Percentiles rank a stretch among this genome's conserved stretches.
These are phyloP conservation scores for Oryzias woworae DNA, from an alignment of 2,113 vertebrate species.

Conservation along the genomic window DNA sequence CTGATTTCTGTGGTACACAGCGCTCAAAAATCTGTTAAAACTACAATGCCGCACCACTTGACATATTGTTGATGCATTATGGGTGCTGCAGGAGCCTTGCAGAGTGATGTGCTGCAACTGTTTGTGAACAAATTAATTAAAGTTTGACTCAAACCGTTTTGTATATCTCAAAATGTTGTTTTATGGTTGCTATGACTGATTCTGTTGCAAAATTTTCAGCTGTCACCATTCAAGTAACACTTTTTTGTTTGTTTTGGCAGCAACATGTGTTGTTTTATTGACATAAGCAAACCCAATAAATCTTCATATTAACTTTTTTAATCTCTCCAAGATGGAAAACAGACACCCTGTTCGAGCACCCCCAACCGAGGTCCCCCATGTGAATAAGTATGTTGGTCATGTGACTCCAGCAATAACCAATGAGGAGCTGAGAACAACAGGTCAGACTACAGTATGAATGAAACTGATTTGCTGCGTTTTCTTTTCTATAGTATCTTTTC, in stretches of 20 bases:
- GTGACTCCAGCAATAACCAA: constrained; percentile 36
- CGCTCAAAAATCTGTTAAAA: too few relatives aligned
- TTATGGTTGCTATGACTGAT: too few relatives aligned
- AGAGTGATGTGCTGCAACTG: too few relatives aligned
- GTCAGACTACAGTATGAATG: constrained; percentile 20
- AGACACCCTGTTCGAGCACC: constrained; percentile 79
- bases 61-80: too few relatives aligned
- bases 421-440: constrained; percentile 27
- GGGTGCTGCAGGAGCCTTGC: too few relatives aligned
- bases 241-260: background rate
- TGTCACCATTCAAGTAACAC: background rate
- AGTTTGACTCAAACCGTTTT: too few relatives aligned
- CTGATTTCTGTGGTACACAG: too few relatives aligned
- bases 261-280: too few relatives aligned
- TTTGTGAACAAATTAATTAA: too few relatives aligned
- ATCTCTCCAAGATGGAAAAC: constrained; percentile 26
- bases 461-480: background rate
- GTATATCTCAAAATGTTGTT: too few relatives aligned
- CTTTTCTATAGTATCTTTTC: background rate
- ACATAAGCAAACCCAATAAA: background rate
- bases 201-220: too few relatives aligned
- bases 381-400: constrained; percentile 77
- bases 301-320: background rate
- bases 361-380: constrained; percentile 71
- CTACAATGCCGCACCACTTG: too few relatives aligned